Percentiles rank a stretch among this genome's conserved stretches.
These are phyloP conservation scores for Enteromius mattozi DNA, from an alignment of 2,797 vertebrate species.

Conservation along the genomic window DNA sequence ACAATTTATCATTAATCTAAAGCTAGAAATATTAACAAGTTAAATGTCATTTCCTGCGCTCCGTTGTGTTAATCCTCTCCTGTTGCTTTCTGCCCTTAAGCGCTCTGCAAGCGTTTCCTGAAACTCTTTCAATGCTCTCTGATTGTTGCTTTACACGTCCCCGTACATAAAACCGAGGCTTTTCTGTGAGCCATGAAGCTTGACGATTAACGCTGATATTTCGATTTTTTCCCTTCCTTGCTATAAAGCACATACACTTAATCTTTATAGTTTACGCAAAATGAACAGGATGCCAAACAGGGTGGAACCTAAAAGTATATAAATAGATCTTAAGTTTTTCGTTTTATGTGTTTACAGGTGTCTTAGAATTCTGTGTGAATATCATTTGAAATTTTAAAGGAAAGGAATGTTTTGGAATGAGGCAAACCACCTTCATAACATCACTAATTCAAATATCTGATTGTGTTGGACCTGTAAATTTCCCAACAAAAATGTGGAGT, in stretches of 20 bases:
- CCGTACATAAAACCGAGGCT: neutral
- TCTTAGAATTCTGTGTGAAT: neutral
- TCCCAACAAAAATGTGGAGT: neutral
- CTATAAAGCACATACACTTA: neutral
- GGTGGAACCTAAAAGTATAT: neutral
- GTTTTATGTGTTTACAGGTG: neutral
- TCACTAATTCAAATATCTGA: neutral
- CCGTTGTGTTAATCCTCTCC: conserved; percentile 57
- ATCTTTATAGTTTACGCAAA: neutral
- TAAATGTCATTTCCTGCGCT: conserved; percentile 80
- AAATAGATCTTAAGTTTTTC: neutral
- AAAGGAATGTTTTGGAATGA: neutral
- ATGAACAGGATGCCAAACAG: neutral
- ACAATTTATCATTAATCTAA: conserved; percentile 92
- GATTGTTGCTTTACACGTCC: conserved; percentile 25
- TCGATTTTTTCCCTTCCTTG: neutral
- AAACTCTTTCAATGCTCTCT: conserved; percentile 18
- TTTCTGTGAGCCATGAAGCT: conserved; percentile 9
- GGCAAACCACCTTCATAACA: neutral
- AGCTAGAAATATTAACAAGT: conserved; percentile 83
- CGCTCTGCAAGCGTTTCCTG: conserved; percentile 25
- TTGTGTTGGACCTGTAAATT: neutral
- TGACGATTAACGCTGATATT: neutral
- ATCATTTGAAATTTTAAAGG: too few relatives aligned
- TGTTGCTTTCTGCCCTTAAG: conserved; percentile 56